Evolutionary conservation across 1,140 invertebrate genomes (phyloP).

Genomic region (Drosophila tani): DNA sequence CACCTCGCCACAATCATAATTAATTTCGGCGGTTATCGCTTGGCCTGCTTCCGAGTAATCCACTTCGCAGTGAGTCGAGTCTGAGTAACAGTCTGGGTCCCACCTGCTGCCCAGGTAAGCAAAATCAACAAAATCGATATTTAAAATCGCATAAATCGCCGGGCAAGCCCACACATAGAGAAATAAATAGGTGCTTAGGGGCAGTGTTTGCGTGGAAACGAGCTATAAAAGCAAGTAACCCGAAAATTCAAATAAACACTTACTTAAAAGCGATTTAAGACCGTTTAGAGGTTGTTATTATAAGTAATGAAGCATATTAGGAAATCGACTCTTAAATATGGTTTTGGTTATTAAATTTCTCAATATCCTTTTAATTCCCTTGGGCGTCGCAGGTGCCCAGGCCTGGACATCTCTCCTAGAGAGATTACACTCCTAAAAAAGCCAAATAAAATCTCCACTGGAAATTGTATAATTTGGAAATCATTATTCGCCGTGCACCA

Average conservation of each 20-base stretch:
- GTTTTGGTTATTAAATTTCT: background rate
- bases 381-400: no score
- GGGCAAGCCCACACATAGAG: constrained; percentile 41
- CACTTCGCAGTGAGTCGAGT: constrained; percentile 41
- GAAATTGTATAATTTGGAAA: background rate
- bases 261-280: background rate
- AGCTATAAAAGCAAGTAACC: background rate
- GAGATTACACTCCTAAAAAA: background rate
- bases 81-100: constrained; percentile 32
- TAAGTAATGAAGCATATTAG: background rate
- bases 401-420: no score
- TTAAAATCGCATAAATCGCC: constrained; percentile 82
- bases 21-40: constrained; percentile 72
- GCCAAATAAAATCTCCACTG: background rate
- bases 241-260: constrained; percentile 2
- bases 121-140: constrained; percentile 84
- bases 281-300: background rate
- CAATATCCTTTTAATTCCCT: background rate
- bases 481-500: constrained; percentile 21
- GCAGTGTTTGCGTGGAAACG: constrained; percentile 13
- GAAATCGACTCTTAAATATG: background rate
- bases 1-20: constrained; percentile 71
- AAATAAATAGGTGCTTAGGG: constrained; percentile 18
- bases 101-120: constrained; percentile 52
- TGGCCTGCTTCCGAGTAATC: constrained; percentile 52